Conservation (phyloP, 2,888 invertebrate genomes). For the Serripes groenlandicus region DNA sequence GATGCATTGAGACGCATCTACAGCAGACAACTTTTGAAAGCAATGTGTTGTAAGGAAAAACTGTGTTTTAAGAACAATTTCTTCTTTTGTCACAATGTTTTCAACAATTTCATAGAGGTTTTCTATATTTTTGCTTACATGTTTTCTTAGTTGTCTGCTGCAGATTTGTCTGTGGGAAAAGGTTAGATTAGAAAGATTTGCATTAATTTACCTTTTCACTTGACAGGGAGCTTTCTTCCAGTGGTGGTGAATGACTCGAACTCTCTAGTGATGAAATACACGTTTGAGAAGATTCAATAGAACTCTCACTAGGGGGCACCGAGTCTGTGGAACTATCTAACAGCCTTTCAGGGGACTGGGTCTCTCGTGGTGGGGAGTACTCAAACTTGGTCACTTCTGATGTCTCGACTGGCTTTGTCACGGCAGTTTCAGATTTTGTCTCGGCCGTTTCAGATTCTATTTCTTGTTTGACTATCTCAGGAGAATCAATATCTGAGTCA, state of each 20-base stretch:
- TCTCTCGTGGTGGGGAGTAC: conserved; percentile 16
- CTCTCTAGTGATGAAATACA: conserved; percentile 69
- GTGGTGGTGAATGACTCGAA: conserved; percentile 61
- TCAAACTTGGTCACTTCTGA: conserved; percentile 3
- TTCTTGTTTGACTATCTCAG: conserved; percentile 2
- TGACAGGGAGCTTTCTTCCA: conserved; percentile 53
- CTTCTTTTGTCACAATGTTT: too few species aligned
- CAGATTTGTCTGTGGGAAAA: not conserved
- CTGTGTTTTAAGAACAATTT: too few species aligned
- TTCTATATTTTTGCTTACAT: too few species aligned
- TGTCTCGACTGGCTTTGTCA: conserved; percentile 7
- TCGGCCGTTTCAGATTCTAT: not conserved
- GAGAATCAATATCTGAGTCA: conserved; percentile 28
- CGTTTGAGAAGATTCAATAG: conserved; percentile 65
- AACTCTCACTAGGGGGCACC: conserved; percentile 66
- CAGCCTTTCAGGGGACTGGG: conserved; percentile 37
- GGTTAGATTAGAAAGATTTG: not conserved
- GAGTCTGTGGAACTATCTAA: conserved; percentile 65
- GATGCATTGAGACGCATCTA: too few species aligned
- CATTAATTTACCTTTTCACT: conserved; percentile 59
- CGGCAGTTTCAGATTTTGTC: not conserved
- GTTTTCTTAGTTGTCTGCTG: too few species aligned
- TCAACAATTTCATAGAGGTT: too few species aligned
- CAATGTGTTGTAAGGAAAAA: too few species aligned
- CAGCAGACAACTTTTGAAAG: too few species aligned